phyloP scores from a whole-genome alignment of 2,113 vertebrate species.

The Misgurnus mizolepis region DNA sequence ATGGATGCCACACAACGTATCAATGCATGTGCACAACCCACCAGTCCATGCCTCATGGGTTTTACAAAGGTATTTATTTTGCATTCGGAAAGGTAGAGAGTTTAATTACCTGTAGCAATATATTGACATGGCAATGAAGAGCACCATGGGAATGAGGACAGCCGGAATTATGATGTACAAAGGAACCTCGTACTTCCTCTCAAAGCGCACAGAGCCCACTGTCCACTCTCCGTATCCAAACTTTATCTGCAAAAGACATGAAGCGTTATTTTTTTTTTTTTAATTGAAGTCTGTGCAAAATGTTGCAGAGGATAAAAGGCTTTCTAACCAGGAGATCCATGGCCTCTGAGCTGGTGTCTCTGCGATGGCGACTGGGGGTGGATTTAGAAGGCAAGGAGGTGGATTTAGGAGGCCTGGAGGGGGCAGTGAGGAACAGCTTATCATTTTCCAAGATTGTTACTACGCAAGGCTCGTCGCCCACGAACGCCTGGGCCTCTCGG shows the following conservation, averaged over 20 bases:
- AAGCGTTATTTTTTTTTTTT: not conserved
- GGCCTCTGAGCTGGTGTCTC: slow-evolving; percentile 83
- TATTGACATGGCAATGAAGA: slow-evolving; percentile 83
- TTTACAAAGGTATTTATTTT: slow-evolving; percentile 9
- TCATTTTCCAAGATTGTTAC: slow-evolving; percentile 89
- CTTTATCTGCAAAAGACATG: slow-evolving; percentile 78
- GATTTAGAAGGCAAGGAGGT: slow-evolving; percentile 77
- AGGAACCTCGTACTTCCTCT: slow-evolving; percentile 78
- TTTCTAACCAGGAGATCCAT: slow-evolving; percentile 86
- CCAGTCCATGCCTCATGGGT: not conserved
- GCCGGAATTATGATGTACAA: slow-evolving; percentile 88
- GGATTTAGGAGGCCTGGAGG: slow-evolving; percentile 78
- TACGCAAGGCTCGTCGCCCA: slow-evolving; percentile 82
- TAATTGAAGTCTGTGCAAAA: not conserved
- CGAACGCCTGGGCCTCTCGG: slow-evolving; percentile 86
- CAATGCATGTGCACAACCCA: not conserved
- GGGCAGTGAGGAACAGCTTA: slow-evolving; percentile 87
- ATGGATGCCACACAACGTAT: too few relatives aligned
- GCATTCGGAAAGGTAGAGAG: not conserved
- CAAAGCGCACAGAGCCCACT: slow-evolving; percentile 86
- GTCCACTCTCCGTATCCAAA: slow-evolving; percentile 88
- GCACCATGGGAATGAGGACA: slow-evolving; percentile 89
- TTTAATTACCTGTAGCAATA: slow-evolving; percentile 90
- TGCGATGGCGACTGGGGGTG: slow-evolving; percentile 80
- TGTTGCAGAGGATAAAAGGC: not conserved